Conservation (phyloP, 2,888 invertebrate genomes). For the Leptinotarsa haldemani region DNA sequence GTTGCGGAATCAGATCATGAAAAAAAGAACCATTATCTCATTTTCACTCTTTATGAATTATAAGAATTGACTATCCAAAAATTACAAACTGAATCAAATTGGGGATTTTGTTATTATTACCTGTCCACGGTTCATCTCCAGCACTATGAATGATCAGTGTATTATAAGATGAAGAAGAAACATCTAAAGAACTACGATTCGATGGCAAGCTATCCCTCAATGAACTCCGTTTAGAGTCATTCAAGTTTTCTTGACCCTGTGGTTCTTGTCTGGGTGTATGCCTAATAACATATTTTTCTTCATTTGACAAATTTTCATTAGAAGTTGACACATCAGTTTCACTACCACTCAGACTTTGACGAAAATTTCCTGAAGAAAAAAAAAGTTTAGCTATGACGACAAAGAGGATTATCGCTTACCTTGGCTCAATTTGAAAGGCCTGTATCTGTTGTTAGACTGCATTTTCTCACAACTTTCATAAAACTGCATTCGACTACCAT, state of each 20-base stretch:
- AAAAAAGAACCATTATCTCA: too few species aligned
- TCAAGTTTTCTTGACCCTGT: conserved; percentile 88
- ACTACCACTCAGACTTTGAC: conserved; percentile 83
- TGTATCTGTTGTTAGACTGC: conserved; percentile 58
- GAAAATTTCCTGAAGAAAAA: conserved; percentile 67
- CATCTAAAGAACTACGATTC: conserved; percentile 78
- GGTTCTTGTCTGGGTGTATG: conserved; percentile 89
- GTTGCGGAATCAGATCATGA: too few species aligned
- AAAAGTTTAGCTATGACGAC: conserved; percentile 14
- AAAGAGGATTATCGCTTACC: conserved; percentile 45
- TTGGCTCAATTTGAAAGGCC: conserved; percentile 56
- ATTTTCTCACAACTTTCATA: conserved; percentile 38
- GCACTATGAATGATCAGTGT: conserved; percentile 85
- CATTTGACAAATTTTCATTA: conserved; percentile 87
- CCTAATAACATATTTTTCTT: conserved; percentile 85
- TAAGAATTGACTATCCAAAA: too few species aligned
- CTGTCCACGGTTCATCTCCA: conserved; percentile 79
- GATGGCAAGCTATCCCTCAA: conserved; percentile 71
- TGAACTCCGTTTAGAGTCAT: conserved; percentile 71
- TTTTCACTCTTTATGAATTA: too few species aligned
- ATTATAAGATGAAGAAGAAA: conserved; percentile 84
- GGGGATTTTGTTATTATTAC: conserved; percentile 49
- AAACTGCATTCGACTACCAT: conserved; percentile 27
- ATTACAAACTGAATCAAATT: too few species aligned
- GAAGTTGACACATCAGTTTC: conserved; percentile 92